These are phyloP conservation scores for Bathybates hornii DNA, from an alignment of 2,113 vertebrate species.

Conservation along the genomic window DNA sequence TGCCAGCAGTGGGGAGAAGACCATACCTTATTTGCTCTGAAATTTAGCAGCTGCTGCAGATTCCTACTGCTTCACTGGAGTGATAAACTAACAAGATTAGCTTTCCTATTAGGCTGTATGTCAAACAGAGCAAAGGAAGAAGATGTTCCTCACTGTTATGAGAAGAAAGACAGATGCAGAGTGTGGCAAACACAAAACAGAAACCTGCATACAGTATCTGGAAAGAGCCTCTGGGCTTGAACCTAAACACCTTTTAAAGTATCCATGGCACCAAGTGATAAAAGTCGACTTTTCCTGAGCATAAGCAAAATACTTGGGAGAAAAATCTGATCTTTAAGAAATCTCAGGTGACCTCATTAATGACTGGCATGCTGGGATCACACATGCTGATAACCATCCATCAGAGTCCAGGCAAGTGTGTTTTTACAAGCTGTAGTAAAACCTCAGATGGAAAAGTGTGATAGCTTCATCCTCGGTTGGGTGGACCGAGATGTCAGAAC, in stretches of 20 bases:
- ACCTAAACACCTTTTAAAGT: background rate
- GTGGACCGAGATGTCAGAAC: constrained; percentile 11
- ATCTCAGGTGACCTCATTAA: background rate
- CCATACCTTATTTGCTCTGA: constrained; percentile 8
- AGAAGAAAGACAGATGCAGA: background rate
- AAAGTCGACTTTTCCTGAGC: background rate
- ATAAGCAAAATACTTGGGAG: background rate
- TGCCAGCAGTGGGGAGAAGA: background rate
- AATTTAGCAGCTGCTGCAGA: background rate
- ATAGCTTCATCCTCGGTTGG: background rate
- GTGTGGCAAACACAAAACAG: background rate
- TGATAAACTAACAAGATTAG: constrained; percentile 32
- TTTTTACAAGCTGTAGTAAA: background rate
- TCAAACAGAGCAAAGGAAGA: background rate
- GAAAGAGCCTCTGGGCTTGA: background rate
- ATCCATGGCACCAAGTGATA: background rate
- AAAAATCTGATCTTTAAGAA: background rate
- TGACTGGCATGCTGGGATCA: background rate
- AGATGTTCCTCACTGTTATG: background rate
- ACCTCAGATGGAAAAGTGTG: background rate
- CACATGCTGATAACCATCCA: background rate
- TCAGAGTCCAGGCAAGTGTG: background rate
- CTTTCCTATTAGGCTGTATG: background rate
- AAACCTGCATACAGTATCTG: background rate
- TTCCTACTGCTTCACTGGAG: constrained; percentile 17